A percentile compares a stretch with the other conserved stretches of the same genome.
Evolutionary conservation across 1,140 invertebrate species (phyloP).

Genomic region (Drosophila azteca): DNA sequence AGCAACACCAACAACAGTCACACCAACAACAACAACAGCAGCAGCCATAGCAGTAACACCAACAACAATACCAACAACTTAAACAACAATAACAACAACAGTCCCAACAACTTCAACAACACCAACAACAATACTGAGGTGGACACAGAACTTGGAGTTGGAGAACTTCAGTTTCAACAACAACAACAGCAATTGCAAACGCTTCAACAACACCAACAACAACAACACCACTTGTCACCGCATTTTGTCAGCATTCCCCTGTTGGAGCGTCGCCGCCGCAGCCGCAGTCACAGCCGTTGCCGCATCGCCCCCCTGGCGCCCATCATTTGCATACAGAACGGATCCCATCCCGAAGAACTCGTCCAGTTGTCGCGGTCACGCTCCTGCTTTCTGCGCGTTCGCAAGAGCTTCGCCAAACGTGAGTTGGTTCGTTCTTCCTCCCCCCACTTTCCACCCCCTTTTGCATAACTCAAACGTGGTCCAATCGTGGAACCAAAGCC

Average conservation of each 20-base stretch:
- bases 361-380: conserved; percentile 54
- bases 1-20: conserved; percentile 15
- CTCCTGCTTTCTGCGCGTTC: conserved; percentile 72
- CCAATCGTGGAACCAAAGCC: too few relatives aligned
- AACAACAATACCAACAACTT: conserved; percentile 6
- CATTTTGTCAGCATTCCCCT: conserved; percentile 63
- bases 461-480: too few relatives aligned
- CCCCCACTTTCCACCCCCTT: too few relatives aligned
- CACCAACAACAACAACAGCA: conserved; percentile 18
- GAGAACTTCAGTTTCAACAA: conserved; percentile 14
- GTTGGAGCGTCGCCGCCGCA: conserved; percentile 66
- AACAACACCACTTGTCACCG: conserved; percentile 12
- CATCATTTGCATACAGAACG: conserved; percentile 67
- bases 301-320: conserved; percentile 62
- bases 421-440: conserved; percentile 14
- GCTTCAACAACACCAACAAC: background rate
- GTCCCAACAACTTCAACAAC: conserved; percentile 26
- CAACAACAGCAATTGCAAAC: background rate
- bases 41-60: conserved; percentile 13
- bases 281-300: conserved; percentile 68
- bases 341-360: conserved; percentile 57
- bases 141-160: conserved; percentile 29
- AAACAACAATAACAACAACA: conserved; percentile 25
- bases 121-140: conserved; percentile 17
- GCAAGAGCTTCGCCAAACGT: conserved; percentile 66